These are phyloP conservation scores for Danionella cerebrum DNA, from an alignment of 2,113 vertebrate genomes.

Conservation along the genomic window DNA sequence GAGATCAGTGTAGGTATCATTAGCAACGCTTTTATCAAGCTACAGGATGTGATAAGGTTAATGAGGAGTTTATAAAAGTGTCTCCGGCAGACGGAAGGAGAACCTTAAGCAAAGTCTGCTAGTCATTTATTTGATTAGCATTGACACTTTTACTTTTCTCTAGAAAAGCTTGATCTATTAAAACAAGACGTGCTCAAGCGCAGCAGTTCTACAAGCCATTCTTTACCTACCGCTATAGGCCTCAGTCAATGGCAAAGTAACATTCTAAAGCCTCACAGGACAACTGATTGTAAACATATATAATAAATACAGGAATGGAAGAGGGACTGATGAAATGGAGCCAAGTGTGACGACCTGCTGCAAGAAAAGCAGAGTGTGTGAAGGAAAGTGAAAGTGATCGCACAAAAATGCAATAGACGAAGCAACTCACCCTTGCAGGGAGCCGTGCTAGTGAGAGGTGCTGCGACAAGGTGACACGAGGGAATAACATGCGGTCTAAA, in stretches of 20 bases:
- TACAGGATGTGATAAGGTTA: conserved; percentile 38
- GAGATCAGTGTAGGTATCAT: conserved; percentile 32
- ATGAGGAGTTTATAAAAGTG: conserved; percentile 35
- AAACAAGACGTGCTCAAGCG: conserved; percentile 6
- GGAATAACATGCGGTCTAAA: conserved; percentile 39
- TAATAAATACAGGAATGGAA: conserved; percentile 31
- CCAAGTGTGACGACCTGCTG: conserved; percentile 34
- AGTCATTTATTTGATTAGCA: conserved; percentile 32
- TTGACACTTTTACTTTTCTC: conserved; percentile 2
- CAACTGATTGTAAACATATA: not conserved
- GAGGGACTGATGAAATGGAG: conserved; percentile 30
- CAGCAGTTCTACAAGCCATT: not conserved
- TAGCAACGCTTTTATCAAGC: conserved; percentile 38
- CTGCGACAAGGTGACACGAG: conserved; percentile 38
- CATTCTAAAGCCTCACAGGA: conserved; percentile 1
- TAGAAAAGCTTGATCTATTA: not conserved
- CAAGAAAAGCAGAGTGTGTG: conserved; percentile 16
- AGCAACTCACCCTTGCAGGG: conserved; percentile 40
- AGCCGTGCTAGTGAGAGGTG: conserved; percentile 29
- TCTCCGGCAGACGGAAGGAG: not conserved
- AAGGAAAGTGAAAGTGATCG: not conserved
- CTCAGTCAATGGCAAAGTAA: not conserved
- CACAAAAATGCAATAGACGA: conserved; percentile 15
- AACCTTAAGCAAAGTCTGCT: conserved; percentile 19
- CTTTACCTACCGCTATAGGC: not conserved